Percentiles rank a stretch among this genome's conserved stretches.
phyloP scores from a whole-genome alignment of 2,113 vertebrate genomes.

The Sakesphorus luctuosus region DNA sequence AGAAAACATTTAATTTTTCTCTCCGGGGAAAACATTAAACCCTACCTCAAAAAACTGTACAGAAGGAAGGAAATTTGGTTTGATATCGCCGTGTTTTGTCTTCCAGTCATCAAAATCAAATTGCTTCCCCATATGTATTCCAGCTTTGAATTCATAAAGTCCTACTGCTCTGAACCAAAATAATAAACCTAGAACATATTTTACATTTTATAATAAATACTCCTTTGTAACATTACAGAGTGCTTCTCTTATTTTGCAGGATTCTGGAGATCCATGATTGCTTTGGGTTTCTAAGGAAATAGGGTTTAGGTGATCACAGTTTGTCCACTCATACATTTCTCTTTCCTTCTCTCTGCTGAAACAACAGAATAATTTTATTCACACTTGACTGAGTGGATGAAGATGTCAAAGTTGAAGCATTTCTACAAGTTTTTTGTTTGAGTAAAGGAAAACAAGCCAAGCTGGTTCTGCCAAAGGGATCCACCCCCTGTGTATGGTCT shows the following conservation, averaged over 20 bases:
- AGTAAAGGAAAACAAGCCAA: neutral
- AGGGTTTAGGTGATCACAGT: neutral
- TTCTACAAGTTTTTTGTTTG: neutral
- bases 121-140: neutral
- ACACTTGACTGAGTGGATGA: neutral
- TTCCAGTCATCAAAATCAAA: neutral
- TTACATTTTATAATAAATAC: neutral
- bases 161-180: neutral
- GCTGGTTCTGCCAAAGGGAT: neutral
- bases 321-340: neutral
- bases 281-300: neutral
- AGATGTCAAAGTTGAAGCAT: neutral
- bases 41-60: neutral
- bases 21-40: neutral
- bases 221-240: neutral
- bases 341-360: neutral
- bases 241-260: neutral
- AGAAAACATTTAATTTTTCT: constrained; percentile 46
- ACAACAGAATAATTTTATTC: neutral
- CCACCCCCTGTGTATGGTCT: rapidly evolving
- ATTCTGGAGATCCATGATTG: neutral
- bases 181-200: neutral
- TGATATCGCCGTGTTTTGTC: neutral
- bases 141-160: neutral
- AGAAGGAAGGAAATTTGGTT: neutral